Evolutionary conservation across 2,797 vertebrate species (phyloP).

Genomic region (Dendrocincla tyrannina): DNA sequence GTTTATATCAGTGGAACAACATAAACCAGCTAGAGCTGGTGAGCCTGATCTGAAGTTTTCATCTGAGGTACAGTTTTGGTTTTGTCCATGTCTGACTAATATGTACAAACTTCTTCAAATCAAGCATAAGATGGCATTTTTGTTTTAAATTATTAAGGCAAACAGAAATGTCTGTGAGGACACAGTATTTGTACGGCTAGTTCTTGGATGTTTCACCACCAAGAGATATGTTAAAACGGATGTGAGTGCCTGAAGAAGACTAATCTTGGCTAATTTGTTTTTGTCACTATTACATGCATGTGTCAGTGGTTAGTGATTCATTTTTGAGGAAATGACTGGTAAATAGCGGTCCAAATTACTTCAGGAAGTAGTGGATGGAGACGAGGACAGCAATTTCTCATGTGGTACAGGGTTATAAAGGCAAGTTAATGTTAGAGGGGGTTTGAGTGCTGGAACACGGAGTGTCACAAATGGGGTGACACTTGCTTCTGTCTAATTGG

Average conservation of each 20-base stretch:
- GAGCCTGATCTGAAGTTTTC: not conserved
- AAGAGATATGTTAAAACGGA: not conserved
- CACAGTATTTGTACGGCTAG: not conserved
- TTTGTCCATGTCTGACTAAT: not conserved
- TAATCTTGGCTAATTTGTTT: not conserved
- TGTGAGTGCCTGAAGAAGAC: not conserved
- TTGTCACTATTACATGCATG: not conserved
- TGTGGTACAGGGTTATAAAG: not conserved
- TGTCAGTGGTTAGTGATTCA: not conserved
- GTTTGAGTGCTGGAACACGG: not conserved
- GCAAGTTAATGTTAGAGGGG: not conserved
- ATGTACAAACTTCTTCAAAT: not conserved
- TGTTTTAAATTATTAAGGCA: not conserved
- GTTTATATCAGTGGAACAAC: not conserved
- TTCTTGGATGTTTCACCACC: not conserved
- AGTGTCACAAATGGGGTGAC: not conserved
- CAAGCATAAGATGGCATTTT: not conserved
- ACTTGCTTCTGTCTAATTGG: not conserved
- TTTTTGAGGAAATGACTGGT: slow-evolving; percentile 11
- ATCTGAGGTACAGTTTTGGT: not conserved
- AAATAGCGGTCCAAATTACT: not conserved
- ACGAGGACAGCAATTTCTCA: not conserved
- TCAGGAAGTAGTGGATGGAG: not conserved
- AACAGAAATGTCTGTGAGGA: not conserved
- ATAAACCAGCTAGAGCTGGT: not conserved